Base-by-base conservation (phyloP, 2,888 invertebrate species). In the Nymphalis polychloros region DNA sequence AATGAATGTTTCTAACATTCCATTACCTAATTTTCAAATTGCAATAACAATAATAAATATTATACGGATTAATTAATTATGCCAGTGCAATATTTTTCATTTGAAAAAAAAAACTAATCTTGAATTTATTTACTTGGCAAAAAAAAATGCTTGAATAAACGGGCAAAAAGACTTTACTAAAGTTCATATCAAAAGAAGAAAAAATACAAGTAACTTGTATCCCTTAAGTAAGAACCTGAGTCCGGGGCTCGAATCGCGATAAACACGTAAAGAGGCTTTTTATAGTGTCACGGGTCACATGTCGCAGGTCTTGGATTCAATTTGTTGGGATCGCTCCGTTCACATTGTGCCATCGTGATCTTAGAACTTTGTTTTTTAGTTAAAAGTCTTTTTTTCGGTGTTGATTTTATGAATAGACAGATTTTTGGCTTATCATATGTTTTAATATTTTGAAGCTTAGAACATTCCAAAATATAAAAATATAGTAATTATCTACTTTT, bases 231-330 rank as follows among this genome's bases (percentile, higher is more conserved):
- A 57, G 41, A 57, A 41, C 57, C 57, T 19, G 57, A 41, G 57
- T 41, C 41, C 41, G 61, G 61, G 61, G 50, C 72, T 77, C 73
- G 79, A 83, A 81, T 80, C 81, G 81, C 80, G 83, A 85, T 85
- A 84, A 85, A 85, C 81, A 83, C 82, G 82, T 83, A 72, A 73
- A 71, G 59, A 62, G 60, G 61, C 62, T 66, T 69, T 72, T 74
- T 72, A 73, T 65, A 63, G 64, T 63, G 69, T 69, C 60, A 69
- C 60, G 70, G 73, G 73, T 73, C 73, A 69, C 70, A 59, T 71
- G 67, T 70, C 55, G 60, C 49, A 49, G 70, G 65, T 65, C 71
- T 62, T 69, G 67, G 64, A 74, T 75, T 74, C 73, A 74, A 75
- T 75, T 75, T 75, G 75, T 71, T 52, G 65, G 66, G 74, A 50